phyloP scores from a whole-genome alignment of 2,888 invertebrate genomes.

The Onchidella celtica region DNA sequence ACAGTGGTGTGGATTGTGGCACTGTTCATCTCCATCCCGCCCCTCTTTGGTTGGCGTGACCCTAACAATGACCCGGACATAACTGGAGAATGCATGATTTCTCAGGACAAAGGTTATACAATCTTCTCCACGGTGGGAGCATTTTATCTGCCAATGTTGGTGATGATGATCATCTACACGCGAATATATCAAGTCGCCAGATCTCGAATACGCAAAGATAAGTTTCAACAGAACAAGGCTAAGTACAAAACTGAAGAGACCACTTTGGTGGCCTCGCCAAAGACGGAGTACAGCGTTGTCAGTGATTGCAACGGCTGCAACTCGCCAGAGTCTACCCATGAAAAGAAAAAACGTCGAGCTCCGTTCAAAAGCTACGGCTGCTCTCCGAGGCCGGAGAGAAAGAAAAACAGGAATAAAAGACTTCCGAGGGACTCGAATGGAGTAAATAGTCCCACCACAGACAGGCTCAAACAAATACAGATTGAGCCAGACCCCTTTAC shows the following conservation, averaged over 20 bases:
- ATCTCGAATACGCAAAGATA: slow-evolving; percentile 68
- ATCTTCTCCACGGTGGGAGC: slow-evolving; percentile 98
- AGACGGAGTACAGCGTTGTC: slow-evolving; percentile 52
- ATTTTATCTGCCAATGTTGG: slow-evolving; percentile 96
- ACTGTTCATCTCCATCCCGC: slow-evolving; percentile 94
- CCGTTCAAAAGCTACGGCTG: slow-evolving; percentile 50
- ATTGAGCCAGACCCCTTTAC: slow-evolving; percentile 49
- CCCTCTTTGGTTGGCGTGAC: slow-evolving; percentile 85
- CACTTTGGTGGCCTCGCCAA: slow-evolving; percentile 54
- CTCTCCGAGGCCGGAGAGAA: slow-evolving; percentile 49
- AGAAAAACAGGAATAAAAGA: slow-evolving; percentile 42
- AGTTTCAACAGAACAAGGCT: slow-evolving; percentile 64
- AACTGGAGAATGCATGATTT: slow-evolving; percentile 88
- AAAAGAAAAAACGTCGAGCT: slow-evolving; percentile 41
- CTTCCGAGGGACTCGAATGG: slow-evolving; percentile 28
- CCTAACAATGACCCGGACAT: slow-evolving; percentile 64
- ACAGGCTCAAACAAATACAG: slow-evolving; percentile 43
- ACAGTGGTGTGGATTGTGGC: slow-evolving; percentile 95
- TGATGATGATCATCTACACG: slow-evolving; percentile 97
- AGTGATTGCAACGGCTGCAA: slow-evolving; percentile 51
- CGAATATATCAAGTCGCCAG: slow-evolving; percentile 95
- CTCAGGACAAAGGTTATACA: slow-evolving; percentile 90
- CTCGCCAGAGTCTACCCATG: slow-evolving; percentile 6
- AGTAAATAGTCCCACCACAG: slow-evolving; percentile 19
- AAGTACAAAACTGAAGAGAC: slow-evolving; percentile 55